phyloP scores from a whole-genome alignment of 2,797 vertebrate species.

The Vipera ursinii region DNA sequence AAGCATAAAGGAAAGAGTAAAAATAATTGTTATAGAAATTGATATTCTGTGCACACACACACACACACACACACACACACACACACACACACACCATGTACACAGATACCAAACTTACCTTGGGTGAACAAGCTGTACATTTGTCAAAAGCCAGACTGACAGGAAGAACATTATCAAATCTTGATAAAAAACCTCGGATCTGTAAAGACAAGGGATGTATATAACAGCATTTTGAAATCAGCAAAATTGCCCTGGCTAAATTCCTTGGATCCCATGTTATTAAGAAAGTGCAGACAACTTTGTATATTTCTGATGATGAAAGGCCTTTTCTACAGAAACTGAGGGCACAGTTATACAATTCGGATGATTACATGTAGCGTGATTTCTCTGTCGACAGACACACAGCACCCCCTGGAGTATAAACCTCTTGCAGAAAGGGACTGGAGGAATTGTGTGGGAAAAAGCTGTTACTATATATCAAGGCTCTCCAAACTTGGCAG shows the following conservation, averaged over 20 bases:
- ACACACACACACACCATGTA: background rate
- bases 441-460: background rate
- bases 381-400: constrained; percentile 13
- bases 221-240: background rate
- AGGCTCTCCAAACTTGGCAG: too few species aligned
- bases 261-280: background rate
- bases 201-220: constrained; percentile 61
- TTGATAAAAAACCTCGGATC: constrained; percentile 96
- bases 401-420: constrained; percentile 70
- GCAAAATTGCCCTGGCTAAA: constrained; percentile 19
- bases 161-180: constrained; percentile 97
- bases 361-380: background rate
- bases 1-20: background rate
- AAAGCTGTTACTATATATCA: background rate
- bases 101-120: constrained; percentile 77
- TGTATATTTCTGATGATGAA: background rate
- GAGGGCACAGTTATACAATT: background rate
- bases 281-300: background rate
- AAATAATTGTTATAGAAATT: background rate
- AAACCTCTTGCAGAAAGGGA: background rate
- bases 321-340: background rate
- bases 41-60: background rate
- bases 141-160: constrained; percentile 98
- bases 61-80: background rate
- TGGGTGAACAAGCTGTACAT: constrained; percentile 94